A percentile compares a stretch with the other conserved stretches of the same genome.
phyloP scores from a whole-genome alignment of 2,113 vertebrate genomes.

The Mellivora capensis region DNA sequence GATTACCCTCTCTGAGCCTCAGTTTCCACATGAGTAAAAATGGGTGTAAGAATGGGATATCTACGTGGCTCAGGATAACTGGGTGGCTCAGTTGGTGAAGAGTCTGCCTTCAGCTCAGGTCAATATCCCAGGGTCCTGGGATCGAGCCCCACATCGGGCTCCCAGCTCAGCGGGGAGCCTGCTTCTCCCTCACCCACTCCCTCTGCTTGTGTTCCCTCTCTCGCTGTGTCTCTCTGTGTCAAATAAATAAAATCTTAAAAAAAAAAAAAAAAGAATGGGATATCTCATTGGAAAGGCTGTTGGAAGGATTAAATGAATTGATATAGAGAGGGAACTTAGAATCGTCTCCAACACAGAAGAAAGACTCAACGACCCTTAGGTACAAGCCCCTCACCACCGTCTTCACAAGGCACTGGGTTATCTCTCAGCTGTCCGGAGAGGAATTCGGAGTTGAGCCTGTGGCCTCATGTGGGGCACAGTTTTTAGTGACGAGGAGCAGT shows the following conservation, averaged over 20 bases:
- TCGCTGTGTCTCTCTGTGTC: not conserved
- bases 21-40: not conserved
- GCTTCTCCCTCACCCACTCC: too few relatives aligned
- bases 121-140: too few relatives aligned
- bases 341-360: too few relatives aligned
- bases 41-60: not conserved
- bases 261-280: not conserved
- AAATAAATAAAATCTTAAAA: too few relatives aligned
- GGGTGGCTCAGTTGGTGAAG: too few relatives aligned
- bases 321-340: not conserved
- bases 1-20: not conserved
- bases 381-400: rapidly evolving
- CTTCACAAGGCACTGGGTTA: rapidly evolving
- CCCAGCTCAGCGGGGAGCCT: too few relatives aligned
- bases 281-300: not conserved
- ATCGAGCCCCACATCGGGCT: too few relatives aligned
- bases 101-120: too few relatives aligned
- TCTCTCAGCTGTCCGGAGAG: not conserved
- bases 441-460: not conserved
- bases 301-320: not conserved
- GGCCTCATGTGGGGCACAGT: not conserved
- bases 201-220: not conserved
- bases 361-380: not conserved
- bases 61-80: too few relatives aligned
- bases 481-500: not conserved